Evolutionary conservation across 37 sponge, comb jelly and placozoan genomes (phyloP), one percentile per base, ranked within the genome.

Genomic region (Cladorhizidae sp.): DNA sequence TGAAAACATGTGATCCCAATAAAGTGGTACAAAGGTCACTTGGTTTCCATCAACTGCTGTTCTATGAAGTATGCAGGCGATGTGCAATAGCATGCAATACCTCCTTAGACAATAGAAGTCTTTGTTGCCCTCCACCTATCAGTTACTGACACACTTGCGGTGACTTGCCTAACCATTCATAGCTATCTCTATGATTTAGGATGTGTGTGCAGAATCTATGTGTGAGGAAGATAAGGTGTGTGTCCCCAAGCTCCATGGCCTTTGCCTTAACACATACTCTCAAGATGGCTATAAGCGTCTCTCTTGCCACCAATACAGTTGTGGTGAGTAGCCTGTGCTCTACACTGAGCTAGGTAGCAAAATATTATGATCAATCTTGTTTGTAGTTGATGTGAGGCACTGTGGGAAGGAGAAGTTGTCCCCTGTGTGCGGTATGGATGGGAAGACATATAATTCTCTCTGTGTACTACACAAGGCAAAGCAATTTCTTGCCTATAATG

Each of bases 361-460:
- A 40, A 28, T 40, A 40, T 51, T 2, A 37, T 71, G 23, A 71
- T 25, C 29, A 42, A 23, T 40, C 33, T 20, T 65, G 15, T 55
- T 59, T 18, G 29, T 61, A 72, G 70, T 69, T n/a, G 14, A 36
- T 1, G 40, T n/a, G 2, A 29, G n/a, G 52, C 8, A 81, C 26
- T 81, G 73, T 59, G 31, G 39, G 5, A 70, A 3, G 9, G 56
- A 54, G 37, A 54, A 70, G 58, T 71, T 33, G 11, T 61, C 83
- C 25, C 56, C 80, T 23, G 88, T 87, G 61, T 87, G 88, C 81
- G 88, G 88, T 23, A 37, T 40, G 7, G 40, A 87, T 70, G 77
- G 78, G 26, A 76, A 75, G 72, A 87, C 88, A 1, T 87, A 87
- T 28, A 70, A 15, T 17, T 76, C 88, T 25, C 88, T 87, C 9